A percentile compares a stretch with the other conserved stretches of the same genome.
These are phyloP conservation scores for Cyclina sinensis DNA, from an alignment of 1,140 invertebrate genomes.

Conservation along the genomic window DNA sequence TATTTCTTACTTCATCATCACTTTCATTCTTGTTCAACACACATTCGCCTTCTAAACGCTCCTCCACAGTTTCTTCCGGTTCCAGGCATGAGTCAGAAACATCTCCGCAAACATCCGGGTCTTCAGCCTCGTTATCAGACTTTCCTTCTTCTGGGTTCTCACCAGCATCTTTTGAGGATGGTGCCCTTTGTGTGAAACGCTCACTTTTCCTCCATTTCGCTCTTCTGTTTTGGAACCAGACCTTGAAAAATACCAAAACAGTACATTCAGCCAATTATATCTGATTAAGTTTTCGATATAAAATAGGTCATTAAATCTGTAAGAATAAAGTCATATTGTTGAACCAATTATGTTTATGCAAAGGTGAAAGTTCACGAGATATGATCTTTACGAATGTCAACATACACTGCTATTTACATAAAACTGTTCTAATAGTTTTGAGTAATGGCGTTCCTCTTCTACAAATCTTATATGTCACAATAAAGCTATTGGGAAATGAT, in stretches of 20 bases:
- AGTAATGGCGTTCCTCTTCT: slow-evolving; percentile 32
- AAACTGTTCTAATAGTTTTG: slow-evolving; percentile 40
- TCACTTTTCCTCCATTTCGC: slow-evolving; percentile 98
- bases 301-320: neutral
- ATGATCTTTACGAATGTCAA: slow-evolving; percentile 25
- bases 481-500: slow-evolving; percentile 60
- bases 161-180: slow-evolving; percentile 84
- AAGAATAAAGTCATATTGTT: neutral
- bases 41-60: slow-evolving; percentile 42
- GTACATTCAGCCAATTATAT: neutral
- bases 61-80: slow-evolving; percentile 9
- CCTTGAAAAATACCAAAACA: slow-evolving; percentile 89
- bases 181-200: slow-evolving; percentile 87
- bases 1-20: neutral
- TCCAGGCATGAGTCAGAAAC: slow-evolving; percentile 50
- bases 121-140: slow-evolving; percentile 61
- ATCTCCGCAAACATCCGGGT: slow-evolving; percentile 61
- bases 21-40: neutral
- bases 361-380: neutral
- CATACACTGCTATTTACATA: slow-evolving; percentile 40
- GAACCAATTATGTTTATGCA: neutral
- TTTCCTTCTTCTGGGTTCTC: slow-evolving; percentile 54
- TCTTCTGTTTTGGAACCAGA: slow-evolving; percentile 99
- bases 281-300: neutral
- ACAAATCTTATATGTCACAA: slow-evolving; percentile 66